These are phyloP conservation scores for Thalassarche chlororhynchos DNA, from an alignment of 2,113 vertebrate genomes.

Conservation along the genomic window DNA sequence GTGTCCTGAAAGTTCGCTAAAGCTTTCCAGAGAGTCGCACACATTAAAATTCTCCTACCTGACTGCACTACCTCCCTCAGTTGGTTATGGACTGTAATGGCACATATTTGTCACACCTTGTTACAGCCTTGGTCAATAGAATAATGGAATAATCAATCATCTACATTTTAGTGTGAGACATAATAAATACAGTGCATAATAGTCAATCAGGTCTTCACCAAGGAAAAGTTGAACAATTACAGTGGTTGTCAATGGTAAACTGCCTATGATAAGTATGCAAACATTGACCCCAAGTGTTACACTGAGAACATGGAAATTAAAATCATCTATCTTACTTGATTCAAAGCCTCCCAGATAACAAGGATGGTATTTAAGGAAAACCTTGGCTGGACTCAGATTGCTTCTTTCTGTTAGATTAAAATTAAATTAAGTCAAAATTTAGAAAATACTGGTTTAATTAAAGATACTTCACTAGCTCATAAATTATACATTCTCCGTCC, in stretches of 20 bases:
- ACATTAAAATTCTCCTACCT: constrained; percentile 61
- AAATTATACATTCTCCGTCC: constrained; percentile 15
- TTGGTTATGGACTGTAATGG: constrained; percentile 68
- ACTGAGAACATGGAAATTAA: constrained; percentile 71
- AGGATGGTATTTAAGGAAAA: constrained; percentile 51
- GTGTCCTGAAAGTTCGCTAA: constrained; percentile 58
- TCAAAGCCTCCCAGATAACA: constrained; percentile 43
- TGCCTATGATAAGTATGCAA: constrained; percentile 69
- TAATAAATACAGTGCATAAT: constrained; percentile 76
- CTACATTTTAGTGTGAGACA: constrained; percentile 65
- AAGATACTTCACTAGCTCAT: constrained; percentile 42
- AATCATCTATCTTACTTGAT: constrained; percentile 71
- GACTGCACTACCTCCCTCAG: constrained; percentile 72
- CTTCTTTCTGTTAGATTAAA: constrained; percentile 61
- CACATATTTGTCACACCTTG: constrained; percentile 72
- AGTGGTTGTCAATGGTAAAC: constrained; percentile 68
- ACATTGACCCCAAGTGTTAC: constrained; percentile 73
- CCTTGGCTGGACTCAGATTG: not conserved
- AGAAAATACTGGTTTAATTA: constrained; percentile 66
- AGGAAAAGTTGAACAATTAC: constrained; percentile 60
- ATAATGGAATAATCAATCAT: constrained; percentile 79
- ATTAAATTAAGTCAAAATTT: constrained; percentile 67
- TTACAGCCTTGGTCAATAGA: constrained; percentile 71
- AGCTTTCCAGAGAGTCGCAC: not conserved
- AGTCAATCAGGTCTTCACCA: constrained; percentile 63